Percentiles rank a stretch among this genome's conserved stretches.
phyloP scores from a whole-genome alignment of 2,113 vertebrate genomes.

The Takifugu bimaculatus region DNA sequence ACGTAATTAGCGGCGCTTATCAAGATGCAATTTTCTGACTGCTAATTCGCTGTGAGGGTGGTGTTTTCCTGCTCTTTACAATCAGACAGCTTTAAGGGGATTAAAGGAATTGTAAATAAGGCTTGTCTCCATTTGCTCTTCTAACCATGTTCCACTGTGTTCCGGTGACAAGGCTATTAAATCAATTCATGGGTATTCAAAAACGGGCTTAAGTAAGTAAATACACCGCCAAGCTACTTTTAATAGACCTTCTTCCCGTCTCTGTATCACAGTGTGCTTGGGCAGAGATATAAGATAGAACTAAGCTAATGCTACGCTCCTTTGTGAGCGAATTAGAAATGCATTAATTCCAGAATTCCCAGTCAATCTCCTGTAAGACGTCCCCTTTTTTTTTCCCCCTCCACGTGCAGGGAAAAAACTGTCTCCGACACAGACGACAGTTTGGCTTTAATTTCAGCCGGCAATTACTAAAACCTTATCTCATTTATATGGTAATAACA shows the following conservation, averaged over 20 bases:
- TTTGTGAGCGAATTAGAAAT: no score
- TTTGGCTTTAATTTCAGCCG: conserved; percentile 64
- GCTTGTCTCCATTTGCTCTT: conserved; percentile 17
- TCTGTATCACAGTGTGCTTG: neutral
- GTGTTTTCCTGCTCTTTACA: conserved; percentile 27
- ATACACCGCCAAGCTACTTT: neutral
- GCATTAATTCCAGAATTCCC: conserved; percentile 1
- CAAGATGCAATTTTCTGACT: conserved; percentile 41
- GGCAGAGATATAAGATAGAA: no score
- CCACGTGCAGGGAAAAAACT: conserved; percentile 25
- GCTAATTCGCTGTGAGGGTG: conserved; percentile 26
- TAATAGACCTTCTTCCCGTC: neutral
- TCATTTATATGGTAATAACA: conserved; percentile 81
- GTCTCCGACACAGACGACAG: conserved; percentile 26
- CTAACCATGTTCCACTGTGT: neutral
- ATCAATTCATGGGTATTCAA: conserved; percentile 10
- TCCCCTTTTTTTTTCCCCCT: conserved; percentile 34
- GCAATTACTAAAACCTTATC: conserved; percentile 72
- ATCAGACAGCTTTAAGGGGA: conserved; percentile 36
- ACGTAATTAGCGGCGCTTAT: conserved; percentile 59
- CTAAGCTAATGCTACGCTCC: no score
- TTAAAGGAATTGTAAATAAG: conserved; percentile 26
- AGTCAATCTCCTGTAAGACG: conserved; percentile 22
- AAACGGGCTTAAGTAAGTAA: neutral
- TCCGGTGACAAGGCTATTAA: neutral